Evolutionary conservation across 2,797 vertebrate genomes (phyloP), one percentile per base, ranked within the genome.

Genomic region (Clarias platycephalus): DNA sequence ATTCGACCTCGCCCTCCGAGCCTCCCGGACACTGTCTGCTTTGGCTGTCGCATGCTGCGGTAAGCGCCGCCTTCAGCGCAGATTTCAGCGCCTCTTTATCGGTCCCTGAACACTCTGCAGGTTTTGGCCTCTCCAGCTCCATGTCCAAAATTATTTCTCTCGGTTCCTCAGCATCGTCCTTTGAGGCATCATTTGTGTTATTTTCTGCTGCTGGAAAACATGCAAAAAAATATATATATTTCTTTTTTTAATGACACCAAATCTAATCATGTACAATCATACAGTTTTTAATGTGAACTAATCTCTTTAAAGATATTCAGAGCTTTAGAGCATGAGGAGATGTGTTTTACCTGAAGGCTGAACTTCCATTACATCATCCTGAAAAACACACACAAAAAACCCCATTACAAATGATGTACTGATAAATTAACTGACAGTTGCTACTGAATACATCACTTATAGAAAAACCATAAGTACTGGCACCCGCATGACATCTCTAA

Each of bases 1-100:
- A 95, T 83, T 96, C 94, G 0, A 94, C 92, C 68, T 95, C 95
- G 60, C 91, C 92, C 3, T 94, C 94, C 62, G 92, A 92, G 81
- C 90, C 88, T 20, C 93, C 93, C 18, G 77, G 7, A 4, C 86
- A 77, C n/a, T 86, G 82, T 88, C 90, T 90, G 85, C 87, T 93
- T 12, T 92, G 92, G 88, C 93, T 94, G 90, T 89, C 91, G 80
- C 90, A 95, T 2, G 94, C 93, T 24, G 93, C 84, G 0, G 86
- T 91, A 75, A 96, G 91, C 0, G 94, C 92, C 8, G 93, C 82
- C 86, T 95, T 94, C 82, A 96, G 80, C 1, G 94, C 94, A 18
- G 93, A 93, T 88, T 95, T 96, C 24, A 96, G 89, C 58, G 95
- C 89, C 82, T 95, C 95, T 88, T 94, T 92, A 68, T 96, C 94